Percentiles rank a stretch among this genome's conserved stretches.
phyloP scores from a whole-genome alignment of 2,797 vertebrate species.

The Thunnus albacares region DNA sequence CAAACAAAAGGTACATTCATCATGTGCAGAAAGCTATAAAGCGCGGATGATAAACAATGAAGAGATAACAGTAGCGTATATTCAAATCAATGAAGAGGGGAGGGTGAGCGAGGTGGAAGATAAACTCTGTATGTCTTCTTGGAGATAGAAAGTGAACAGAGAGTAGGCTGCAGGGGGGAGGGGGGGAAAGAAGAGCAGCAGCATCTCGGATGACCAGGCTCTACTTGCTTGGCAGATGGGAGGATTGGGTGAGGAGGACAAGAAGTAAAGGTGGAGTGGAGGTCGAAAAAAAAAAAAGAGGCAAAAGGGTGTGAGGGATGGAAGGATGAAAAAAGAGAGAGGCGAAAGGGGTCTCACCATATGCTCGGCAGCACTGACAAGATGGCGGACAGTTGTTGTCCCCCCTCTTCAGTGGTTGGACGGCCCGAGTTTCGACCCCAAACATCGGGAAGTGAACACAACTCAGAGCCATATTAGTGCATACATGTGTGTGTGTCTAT shows the following conservation, averaged over 20 bases:
- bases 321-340: constrained; percentile 35
- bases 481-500: background rate
- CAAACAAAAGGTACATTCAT: constrained; percentile 36
- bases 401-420: constrained; percentile 71
- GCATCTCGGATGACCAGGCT: constrained; percentile 23
- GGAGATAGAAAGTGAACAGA: constrained; percentile 33
- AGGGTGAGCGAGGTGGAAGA: constrained; percentile 27
- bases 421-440: constrained; percentile 62
- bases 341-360: constrained; percentile 71
- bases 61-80: constrained; percentile 38
- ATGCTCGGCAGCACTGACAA: constrained; percentile 69
- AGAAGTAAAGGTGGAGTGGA: constrained; percentile 5
- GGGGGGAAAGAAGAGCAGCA: constrained; percentile 3
- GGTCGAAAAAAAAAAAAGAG: background rate
- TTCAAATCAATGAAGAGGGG: constrained; percentile 38
- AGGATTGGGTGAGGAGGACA: constrained; percentile 11
- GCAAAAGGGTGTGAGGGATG: constrained; percentile 9
- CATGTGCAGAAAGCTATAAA: constrained; percentile 52
- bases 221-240: constrained; percentile 41
- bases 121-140: constrained; percentile 11
- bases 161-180: constrained; percentile 19
- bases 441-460: constrained; percentile 70
- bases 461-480: constrained; percentile 66
- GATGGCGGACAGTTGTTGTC: constrained; percentile 76
- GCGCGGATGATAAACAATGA: constrained; percentile 43